Evolutionary conservation across 2,888 invertebrate species (phyloP).

Genomic region (Pseudeuparius sepicola): DNA sequence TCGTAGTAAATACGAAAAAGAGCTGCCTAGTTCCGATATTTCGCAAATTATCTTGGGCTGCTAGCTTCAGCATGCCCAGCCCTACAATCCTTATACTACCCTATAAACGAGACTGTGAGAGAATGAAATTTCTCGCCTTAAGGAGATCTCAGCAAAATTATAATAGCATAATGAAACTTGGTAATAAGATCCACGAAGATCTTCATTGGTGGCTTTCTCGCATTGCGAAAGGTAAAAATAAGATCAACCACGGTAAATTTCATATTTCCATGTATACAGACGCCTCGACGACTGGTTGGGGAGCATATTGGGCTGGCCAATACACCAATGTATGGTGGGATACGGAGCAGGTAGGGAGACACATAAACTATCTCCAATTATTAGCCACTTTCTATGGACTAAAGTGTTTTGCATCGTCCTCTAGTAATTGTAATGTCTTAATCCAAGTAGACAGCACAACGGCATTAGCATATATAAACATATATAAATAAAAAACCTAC

Average conservation of each 20-base stretch:
- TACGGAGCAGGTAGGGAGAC: background rate
- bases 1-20: slow-evolving; percentile 18
- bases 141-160: background rate
- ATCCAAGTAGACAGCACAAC: background rate
- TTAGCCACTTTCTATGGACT: no score
- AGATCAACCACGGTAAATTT: background rate
- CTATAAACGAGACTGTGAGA: background rate
- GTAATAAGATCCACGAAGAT: background rate
- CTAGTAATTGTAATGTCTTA: background rate
- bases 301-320: background rate
- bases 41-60: background rate
- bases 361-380: background rate
- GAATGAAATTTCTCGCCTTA: background rate
- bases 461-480: background rate
- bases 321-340: background rate
- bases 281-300: slow-evolving; percentile 1
- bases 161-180: background rate
- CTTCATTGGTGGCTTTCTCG: background rate
- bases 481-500: no score
- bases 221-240: slow-evolving; percentile 1
- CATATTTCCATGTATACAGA: background rate
- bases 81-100: background rate
- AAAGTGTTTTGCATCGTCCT: background rate
- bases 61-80: background rate
- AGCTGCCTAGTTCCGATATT: slow-evolving; percentile 14